Percentiles rank a stretch among this genome's conserved stretches.
Conservation (phyloP, 2,888 invertebrate genomes). For the Hypena proboscidalis region DNA sequence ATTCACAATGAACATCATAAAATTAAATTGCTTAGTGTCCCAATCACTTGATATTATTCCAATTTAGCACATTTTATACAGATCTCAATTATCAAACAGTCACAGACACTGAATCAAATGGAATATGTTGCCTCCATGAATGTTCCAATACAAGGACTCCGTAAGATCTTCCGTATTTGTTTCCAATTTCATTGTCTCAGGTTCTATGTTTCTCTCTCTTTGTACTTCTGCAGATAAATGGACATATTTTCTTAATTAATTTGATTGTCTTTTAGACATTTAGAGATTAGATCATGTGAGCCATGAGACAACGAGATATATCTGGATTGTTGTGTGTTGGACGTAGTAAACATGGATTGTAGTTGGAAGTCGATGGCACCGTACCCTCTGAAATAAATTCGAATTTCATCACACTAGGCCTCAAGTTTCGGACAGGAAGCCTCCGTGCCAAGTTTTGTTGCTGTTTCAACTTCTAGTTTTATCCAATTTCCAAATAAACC, state of each 20-base stretch:
- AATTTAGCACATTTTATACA: conserved; percentile 54
- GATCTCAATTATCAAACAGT: conserved; percentile 44
- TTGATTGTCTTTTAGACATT: conserved; percentile 48
- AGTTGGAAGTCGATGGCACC: conserved; percentile 79
- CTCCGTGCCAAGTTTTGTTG: conserved; percentile 69
- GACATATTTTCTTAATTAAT: conserved; percentile 72
- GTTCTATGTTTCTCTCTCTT: conserved; percentile 76
- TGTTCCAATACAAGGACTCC: conserved; percentile 87
- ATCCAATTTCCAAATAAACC: neutral
- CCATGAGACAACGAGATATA: conserved; percentile 87
- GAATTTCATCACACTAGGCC: conserved; percentile 77
- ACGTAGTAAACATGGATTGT: conserved; percentile 80
- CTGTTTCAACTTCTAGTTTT: conserved; percentile 55
- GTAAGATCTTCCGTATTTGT: conserved; percentile 76
- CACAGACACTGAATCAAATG: conserved; percentile 80
- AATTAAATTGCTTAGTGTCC: conserved; percentile 52
- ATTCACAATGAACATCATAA: conserved; percentile 30
- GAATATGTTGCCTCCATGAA: conserved; percentile 87
- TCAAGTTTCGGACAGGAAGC: conserved; percentile 64
- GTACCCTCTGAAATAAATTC: conserved; percentile 85
- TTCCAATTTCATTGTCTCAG: conserved; percentile 79
- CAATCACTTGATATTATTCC: conserved; percentile 47
- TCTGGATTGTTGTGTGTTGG: conserved; percentile 86
- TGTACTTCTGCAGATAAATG: conserved; percentile 85
- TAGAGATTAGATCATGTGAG: conserved; percentile 85